Evolutionary conservation across 2,888 invertebrate species (phyloP).

Genomic region (Aradus depressus): DNA sequence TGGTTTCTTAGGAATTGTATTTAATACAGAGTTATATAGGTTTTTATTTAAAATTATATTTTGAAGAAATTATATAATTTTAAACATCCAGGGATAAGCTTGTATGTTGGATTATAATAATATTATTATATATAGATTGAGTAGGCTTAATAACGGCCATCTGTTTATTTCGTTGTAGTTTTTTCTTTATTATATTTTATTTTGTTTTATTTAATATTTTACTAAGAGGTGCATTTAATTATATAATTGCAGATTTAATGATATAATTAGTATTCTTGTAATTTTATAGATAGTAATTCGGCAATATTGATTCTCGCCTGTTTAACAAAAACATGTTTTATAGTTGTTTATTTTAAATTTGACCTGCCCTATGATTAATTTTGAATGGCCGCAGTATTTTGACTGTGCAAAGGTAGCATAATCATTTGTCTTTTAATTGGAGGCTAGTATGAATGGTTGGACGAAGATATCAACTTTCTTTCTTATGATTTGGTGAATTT

Average conservation of each 20-base stretch:
- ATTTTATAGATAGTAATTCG: no score
- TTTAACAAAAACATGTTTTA: slow-evolving; percentile 70
- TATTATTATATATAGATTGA: no score
- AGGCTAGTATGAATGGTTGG: no score
- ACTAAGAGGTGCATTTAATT: no score
- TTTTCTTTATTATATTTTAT: no score
- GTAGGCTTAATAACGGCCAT: no score
- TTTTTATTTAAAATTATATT: not conserved
- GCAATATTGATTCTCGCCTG: slow-evolving; percentile 51
- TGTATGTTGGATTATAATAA: no score
- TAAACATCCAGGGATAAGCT: no score
- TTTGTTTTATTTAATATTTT: no score
- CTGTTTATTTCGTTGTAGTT: not conserved
- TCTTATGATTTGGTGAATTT: slow-evolving; percentile 52
- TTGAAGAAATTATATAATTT: not conserved
- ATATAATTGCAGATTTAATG: no score
- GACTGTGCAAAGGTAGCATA: slow-evolving; percentile 74
- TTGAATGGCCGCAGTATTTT: slow-evolving; percentile 72
- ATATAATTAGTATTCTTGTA: slow-evolving; percentile 3
- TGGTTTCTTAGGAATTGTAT: no score
- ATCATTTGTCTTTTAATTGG: slow-evolving; percentile 69
- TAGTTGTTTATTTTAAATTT: slow-evolving; percentile 51
- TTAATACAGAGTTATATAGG: not conserved
- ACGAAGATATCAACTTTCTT: no score
- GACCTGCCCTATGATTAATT: slow-evolving; percentile 56